Base-by-base conservation (phyloP, 2,113 vertebrate species). In the Psilopogon haemacephalus region DNA sequence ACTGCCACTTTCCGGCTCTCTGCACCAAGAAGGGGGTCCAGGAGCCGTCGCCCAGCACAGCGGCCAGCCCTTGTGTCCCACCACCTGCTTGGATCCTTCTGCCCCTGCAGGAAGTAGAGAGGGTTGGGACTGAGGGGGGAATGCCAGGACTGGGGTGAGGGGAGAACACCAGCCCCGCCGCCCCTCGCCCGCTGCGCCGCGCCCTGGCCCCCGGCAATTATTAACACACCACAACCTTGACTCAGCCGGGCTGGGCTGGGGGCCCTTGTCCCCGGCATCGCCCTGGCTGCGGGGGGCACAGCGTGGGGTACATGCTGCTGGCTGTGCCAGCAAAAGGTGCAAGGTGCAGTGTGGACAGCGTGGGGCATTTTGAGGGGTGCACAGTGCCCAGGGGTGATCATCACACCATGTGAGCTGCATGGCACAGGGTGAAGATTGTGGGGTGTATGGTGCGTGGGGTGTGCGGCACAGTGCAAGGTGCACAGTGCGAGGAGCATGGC, bases 221-320 rank as follows among this genome's bases (percentile, higher is more conserved):
- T 95, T 94, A 95, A 95, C 94, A 11, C 17, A 44, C 48, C 89
- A 7, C 74, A 95, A 4, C 94, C 93, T 96, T 95, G 94, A 89
- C 90, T 89, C 84, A n/a, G 60, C 27, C 11, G 35, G 38, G 65
- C 48, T 37, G 81, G 68, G 88, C 30, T 8, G 54, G 52, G 70
- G 42, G 35, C 35, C 38, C 35, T 24, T 8, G 3, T 12, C 54
- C 44, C 40, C 12, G 0, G 23, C 77, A 46, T 5, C 15, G 18
- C 50, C 56, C 55, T 8, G 3, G 15, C 35, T 10, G 54, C 27
- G 9, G 54, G 27, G 54, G 54, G 54, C 54, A 55, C 28, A 30
- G 54, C 6, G 54, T 30, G 54, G 54, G 54, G 54, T 28, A 28
- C 54, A 32, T 11, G 10, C 13, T 15, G 23, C 21, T 26, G 60